These are phyloP conservation scores for Cecidostiba fungosa DNA, from an alignment of 2,888 invertebrate species.

Conservation along the genomic window DNA sequence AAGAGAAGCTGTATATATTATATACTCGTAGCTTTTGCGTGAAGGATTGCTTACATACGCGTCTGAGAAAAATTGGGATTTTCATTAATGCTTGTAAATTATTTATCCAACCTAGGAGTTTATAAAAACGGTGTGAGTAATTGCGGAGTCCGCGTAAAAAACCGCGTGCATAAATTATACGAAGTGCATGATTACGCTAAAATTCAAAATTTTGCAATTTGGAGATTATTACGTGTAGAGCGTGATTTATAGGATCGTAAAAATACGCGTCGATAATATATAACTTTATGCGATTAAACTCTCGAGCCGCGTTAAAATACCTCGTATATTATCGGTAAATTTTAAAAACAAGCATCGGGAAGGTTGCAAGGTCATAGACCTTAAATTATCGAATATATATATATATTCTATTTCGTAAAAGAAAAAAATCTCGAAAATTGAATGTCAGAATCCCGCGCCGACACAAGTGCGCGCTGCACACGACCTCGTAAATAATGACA, in stretches of 20 bases:
- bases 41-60: neutral
- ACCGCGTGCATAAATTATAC: neutral
- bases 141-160: constrained; percentile 22
- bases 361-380: no score
- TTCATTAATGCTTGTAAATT: constrained; percentile 1
- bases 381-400: neutral
- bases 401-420: neutral
- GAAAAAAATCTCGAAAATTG: neutral
- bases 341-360: neutral
- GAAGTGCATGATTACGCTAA: neutral
- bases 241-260: constrained; percentile 37
- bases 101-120: neutral
- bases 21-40: neutral
- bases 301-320: neutral
- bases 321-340: constrained; percentile 8
- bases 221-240: neutral
- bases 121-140: constrained; percentile 16
- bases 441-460: neutral
- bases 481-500: constrained; percentile 32
- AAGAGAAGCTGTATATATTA: neutral
- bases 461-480: neutral
- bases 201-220: constrained; percentile 21
- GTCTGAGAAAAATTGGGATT: neutral
- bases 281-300: neutral
- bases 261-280: neutral